Base-by-base conservation (phyloP, 1,140 invertebrate genomes). In the Trypoxylus dichotomus region DNA sequence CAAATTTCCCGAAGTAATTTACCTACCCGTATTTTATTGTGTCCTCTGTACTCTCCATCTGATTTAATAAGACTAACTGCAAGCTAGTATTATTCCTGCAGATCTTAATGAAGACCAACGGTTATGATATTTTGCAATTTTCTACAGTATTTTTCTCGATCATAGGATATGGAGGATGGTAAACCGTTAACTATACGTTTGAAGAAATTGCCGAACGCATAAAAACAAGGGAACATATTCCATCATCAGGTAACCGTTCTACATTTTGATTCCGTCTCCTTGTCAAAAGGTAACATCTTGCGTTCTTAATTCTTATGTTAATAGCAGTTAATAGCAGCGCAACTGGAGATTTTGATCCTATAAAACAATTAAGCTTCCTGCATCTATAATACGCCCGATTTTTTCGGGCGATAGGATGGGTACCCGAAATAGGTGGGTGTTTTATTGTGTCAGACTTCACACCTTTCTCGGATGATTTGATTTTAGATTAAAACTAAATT, bases 321-420 rank as follows among this genome's bases (percentile, higher is more conserved):
- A 75, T 75, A 54, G 41, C 19, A 54, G 41, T 75, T 75, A 54
- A 75, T 75, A 54, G 41, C 19, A 54, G 19, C 19, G 41, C 74
- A 41, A 41, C 32, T 74, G 72, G 72, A 32, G 74, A 75, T 75
- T 75, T 75, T 74, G 72, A 47, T 54, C 74, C 74, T 42, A 42
- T 75, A 75, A 75, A 75, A 75, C 74, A 75, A 75, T 75, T 75
- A 75, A 75, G 74, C 74, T 75, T 25, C 74, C 74, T 74, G 72
- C 72, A 74, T 74, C 72, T 74, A 74, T 74, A 74, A 74, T 74
- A 74, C 21, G 19, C 19, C 72, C 60, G 60, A 43, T 41, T 74
- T 74, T 72, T 74, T 74, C 29, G 19, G 19, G n/a, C 21, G 72
- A 74, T 74, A 74, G 29, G 72, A 29, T 21, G 72, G 27, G 47